Percentiles rank a stretch among this genome's conserved stretches.
These are phyloP conservation scores for Cheilosia variabilis DNA, from an alignment of 2,888 invertebrate genomes.

Conservation along the genomic window DNA sequence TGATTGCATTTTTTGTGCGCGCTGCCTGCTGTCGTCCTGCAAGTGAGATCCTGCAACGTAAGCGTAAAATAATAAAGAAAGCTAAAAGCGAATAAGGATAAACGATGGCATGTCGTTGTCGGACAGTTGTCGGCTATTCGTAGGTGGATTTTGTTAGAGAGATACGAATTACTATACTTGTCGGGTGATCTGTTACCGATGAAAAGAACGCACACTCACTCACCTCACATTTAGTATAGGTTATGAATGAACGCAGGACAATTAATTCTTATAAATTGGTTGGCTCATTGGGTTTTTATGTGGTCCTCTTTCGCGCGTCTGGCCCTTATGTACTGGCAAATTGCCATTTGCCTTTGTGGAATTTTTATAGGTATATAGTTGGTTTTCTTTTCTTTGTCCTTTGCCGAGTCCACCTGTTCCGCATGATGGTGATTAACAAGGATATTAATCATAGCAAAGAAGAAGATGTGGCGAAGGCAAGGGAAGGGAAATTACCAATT, in stretches of 20 bases:
- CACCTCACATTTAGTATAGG: slow-evolving; percentile 36
- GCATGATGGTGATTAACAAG: slow-evolving; percentile 73
- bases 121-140: slow-evolving; percentile 60
- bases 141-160: slow-evolving; percentile 46
- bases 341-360: slow-evolving; percentile 62
- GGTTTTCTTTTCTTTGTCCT: slow-evolving; percentile 3
- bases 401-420: slow-evolving; percentile 64
- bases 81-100: slow-evolving; percentile 73
- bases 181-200: slow-evolving; percentile 52
- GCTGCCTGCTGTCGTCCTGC: background rate
- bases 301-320: slow-evolving; percentile 19
- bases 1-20: slow-evolving; percentile 80
- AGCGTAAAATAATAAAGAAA: slow-evolving; percentile 71
- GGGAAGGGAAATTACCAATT: slow-evolving; percentile 69
- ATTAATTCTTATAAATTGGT: slow-evolving; percentile 74
- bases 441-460: slow-evolving; percentile 70
- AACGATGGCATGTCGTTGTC: slow-evolving; percentile 73
- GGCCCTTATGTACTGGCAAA: slow-evolving; percentile 70
- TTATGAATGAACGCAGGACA: slow-evolving; percentile 71
- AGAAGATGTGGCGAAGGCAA: slow-evolving; percentile 1
- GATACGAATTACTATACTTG: slow-evolving; percentile 28
- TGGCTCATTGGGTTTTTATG: slow-evolving; percentile 69
- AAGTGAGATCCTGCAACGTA: slow-evolving; percentile 61
- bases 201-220: slow-evolving; percentile 22
- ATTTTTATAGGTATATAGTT: slow-evolving; percentile 75